phyloP scores from a whole-genome alignment of 1,140 invertebrate genomes.

The Drosophila hydei region DNA sequence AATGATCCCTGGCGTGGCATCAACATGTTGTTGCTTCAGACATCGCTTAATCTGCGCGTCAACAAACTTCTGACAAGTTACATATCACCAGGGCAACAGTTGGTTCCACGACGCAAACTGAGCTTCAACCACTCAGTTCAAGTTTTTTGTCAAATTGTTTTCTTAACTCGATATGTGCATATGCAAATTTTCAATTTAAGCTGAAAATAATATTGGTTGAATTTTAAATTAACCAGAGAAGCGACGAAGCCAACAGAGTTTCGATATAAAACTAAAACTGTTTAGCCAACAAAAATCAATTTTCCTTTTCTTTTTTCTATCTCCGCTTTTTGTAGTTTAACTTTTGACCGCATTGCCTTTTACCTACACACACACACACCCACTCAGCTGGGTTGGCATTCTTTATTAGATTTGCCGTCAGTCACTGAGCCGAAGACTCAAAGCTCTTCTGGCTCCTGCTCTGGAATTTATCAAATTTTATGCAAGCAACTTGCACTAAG shows the following conservation, averaged over 20 bases:
- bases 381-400: slow-evolving; percentile 17
- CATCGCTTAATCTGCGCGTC: slow-evolving; percentile 72
- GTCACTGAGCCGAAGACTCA: slow-evolving; percentile 25
- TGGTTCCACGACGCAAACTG: slow-evolving; percentile 51
- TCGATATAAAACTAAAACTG: slow-evolving; percentile 38
- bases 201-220: slow-evolving; percentile 24
- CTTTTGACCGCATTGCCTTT: slow-evolving; percentile 57
- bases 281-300: slow-evolving; percentile 38
- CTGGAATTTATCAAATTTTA: slow-evolving; percentile 74
- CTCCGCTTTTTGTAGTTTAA: slow-evolving; percentile 32
- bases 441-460: background rate
- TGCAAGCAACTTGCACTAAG: slow-evolving; percentile 60
- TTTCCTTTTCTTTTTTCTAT: background rate
- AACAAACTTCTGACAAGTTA: slow-evolving; percentile 78
- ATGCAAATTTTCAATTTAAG: slow-evolving; percentile 35
- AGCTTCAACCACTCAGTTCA: slow-evolving; percentile 12
- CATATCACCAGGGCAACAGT: slow-evolving; percentile 73
- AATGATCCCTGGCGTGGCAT: slow-evolving; percentile 60
- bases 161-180: slow-evolving; percentile 16
- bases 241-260: slow-evolving; percentile 27
- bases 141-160: slow-evolving; percentile 39
- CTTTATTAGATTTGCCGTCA: slow-evolving; percentile 72
- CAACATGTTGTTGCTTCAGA: slow-evolving; percentile 55
- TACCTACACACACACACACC: slow-evolving; percentile 25
- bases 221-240: slow-evolving; percentile 47